Percentiles rank a stretch among this genome's conserved stretches.
Conservation (phyloP, 2,797 vertebrate genomes). For the Hyperoplus lanceolatus region DNA sequence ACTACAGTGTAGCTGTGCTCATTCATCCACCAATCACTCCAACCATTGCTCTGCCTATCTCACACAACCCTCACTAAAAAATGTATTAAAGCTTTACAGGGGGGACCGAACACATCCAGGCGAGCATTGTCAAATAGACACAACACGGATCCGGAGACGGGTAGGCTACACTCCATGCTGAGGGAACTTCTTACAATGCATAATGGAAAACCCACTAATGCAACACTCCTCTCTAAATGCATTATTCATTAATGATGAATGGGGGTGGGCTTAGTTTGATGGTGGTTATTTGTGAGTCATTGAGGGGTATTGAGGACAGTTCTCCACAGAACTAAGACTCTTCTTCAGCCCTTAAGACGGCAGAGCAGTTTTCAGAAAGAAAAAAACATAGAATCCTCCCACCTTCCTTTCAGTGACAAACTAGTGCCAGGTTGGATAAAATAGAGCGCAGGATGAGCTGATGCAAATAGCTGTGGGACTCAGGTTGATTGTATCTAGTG, state of each 20-base stretch:
- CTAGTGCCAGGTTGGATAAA: constrained; percentile 26
- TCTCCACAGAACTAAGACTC: constrained; percentile 62
- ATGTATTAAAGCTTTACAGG: constrained; percentile 36
- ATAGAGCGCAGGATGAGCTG: constrained; percentile 6
- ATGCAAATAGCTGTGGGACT: constrained; percentile 23
- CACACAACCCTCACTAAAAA: constrained; percentile 43
- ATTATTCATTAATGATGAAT: constrained; percentile 62
- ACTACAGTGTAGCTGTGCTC: constrained; percentile 6
- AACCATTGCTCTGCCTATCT: constrained; percentile 26
- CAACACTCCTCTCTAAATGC: constrained; percentile 57
- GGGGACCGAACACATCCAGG: constrained; percentile 39
- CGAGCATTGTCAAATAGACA: constrained; percentile 49
- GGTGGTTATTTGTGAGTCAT: constrained; percentile 44
- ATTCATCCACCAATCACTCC: constrained; percentile 34
- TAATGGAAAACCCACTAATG: constrained; percentile 61
- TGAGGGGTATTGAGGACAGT: constrained; percentile 29
- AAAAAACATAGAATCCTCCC: constrained; percentile 10
- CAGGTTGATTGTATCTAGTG: constrained; percentile 5
- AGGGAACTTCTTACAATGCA: constrained; percentile 58
- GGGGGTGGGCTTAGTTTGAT: constrained; percentile 6
- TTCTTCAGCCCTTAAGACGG: constrained; percentile 49
- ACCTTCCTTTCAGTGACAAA: constrained; percentile 29
- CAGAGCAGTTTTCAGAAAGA: constrained; percentile 41
- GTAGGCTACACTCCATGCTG: constrained; percentile 21
- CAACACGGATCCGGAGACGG: constrained; percentile 38